Percentiles rank a stretch among this genome's conserved stretches.
Conservation (phyloP, 2,113 vertebrate genomes). For the Lophotis ruficrista region DNA sequence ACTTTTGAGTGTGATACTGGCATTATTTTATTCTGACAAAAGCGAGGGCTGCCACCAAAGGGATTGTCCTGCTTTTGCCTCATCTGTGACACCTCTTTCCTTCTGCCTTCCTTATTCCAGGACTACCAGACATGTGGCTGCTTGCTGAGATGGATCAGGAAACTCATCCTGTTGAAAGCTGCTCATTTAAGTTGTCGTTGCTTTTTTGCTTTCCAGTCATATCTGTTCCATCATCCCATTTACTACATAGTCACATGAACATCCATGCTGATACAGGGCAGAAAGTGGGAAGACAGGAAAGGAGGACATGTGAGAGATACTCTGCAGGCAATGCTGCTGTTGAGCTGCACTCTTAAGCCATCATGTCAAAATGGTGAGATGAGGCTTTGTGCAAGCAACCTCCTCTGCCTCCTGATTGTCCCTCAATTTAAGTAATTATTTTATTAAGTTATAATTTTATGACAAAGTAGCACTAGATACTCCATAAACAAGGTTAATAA, state of each 20-base stretch:
- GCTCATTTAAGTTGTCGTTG: background rate
- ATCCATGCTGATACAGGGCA: background rate
- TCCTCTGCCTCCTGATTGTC: background rate
- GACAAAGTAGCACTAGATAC: background rate
- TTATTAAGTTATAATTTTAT: constrained; percentile 39
- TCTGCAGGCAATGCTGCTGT: accelerated
- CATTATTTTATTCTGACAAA: background rate
- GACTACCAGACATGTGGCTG: background rate
- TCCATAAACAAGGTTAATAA: constrained; percentile 14
- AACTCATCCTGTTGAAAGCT: background rate
- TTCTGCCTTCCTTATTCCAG: background rate
- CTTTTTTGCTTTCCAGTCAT: background rate
- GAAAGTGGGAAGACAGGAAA: background rate
- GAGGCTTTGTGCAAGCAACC: background rate
- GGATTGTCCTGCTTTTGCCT: background rate
- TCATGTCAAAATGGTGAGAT: background rate
- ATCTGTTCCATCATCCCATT: background rate
- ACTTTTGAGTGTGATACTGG: background rate
- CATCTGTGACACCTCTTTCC: background rate
- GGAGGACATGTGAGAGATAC: background rate
- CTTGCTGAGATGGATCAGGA: background rate
- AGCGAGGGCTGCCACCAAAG: background rate
- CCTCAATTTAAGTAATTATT: constrained; percentile 30
- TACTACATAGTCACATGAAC: background rate
- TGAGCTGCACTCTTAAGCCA: background rate